These are phyloP conservation scores for Hydraecia micacea DNA, from an alignment of 2,888 invertebrate species.

Conservation along the genomic window DNA sequence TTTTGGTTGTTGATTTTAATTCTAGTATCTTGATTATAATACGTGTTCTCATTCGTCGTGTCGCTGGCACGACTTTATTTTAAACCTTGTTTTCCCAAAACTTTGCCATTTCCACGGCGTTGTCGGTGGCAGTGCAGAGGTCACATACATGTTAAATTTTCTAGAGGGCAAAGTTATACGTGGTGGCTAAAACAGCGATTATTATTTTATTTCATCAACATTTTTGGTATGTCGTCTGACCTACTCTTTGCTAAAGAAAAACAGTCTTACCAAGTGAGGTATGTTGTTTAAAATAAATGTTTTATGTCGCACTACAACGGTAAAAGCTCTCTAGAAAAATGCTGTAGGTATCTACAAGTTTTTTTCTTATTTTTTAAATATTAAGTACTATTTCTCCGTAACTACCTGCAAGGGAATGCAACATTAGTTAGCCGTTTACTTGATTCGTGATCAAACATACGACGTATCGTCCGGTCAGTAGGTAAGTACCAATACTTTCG, in stretches of 20 bases:
- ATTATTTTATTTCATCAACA: conserved; percentile 18
- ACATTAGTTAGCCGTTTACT: conserved; percentile 13
- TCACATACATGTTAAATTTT: not conserved
- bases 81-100: no score
- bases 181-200: conserved; percentile 1
- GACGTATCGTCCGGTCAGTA: conserved; percentile 63
- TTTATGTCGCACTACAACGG: conserved; percentile 7
- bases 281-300: conserved; percentile 15
- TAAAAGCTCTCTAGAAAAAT: not conserved
- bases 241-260: conserved; percentile 3
- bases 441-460: conserved; percentile 52
- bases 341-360: conserved; percentile 21
- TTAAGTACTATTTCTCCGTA: not conserved
- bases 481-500: conserved; percentile 79
- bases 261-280: conserved; percentile 27
- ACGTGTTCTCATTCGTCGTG: not conserved
- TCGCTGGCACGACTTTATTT: no score
- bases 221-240: not conserved
- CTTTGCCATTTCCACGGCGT: no score
- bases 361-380: conserved; percentile 6
- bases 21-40: not conserved
- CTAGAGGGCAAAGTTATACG: not conserved
- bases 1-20: not conserved
- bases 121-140: no score
- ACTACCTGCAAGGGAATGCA: conserved; percentile 48